phyloP scores from a whole-genome alignment of 2,113 vertebrate species.

The Pavo muticus region DNA sequence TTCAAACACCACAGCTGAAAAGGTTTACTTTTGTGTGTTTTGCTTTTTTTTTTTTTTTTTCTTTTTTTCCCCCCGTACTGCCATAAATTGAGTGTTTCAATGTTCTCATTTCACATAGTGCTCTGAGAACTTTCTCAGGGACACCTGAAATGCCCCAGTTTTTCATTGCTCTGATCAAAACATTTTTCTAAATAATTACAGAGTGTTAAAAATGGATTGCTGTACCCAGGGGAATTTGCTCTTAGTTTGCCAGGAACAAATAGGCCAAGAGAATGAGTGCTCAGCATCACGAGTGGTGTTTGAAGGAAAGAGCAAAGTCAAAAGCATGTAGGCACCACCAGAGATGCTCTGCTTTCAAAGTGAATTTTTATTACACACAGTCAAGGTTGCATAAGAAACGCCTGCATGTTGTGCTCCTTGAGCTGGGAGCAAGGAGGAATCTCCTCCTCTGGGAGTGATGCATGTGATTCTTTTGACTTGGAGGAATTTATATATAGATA shows the following conservation, averaged over 20 bases:
- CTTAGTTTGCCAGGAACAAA: constrained; percentile 71
- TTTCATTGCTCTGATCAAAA: constrained; percentile 57
- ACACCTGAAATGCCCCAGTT: constrained; percentile 63
- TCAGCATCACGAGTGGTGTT: constrained; percentile 63
- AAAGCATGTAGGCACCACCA: constrained; percentile 16
- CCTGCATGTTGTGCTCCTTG: background rate
- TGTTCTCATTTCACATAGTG: background rate
- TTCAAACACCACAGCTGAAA: constrained; percentile 3
- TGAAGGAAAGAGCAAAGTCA: constrained; percentile 73
- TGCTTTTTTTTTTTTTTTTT: background rate
- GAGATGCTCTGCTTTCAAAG: constrained; percentile 18
- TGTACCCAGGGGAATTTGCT: constrained; percentile 57
- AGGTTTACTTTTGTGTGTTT: background rate
- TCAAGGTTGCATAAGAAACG: background rate
- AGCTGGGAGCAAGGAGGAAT: background rate
- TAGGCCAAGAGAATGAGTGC: constrained; percentile 59
- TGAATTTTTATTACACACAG: background rate
- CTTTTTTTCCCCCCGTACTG: background rate
- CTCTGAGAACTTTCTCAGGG: constrained; percentile 44
- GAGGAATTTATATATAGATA: background rate
- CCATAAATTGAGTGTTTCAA: constrained; percentile 1
- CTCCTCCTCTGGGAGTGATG: background rate
- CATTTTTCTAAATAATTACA: constrained; percentile 68
- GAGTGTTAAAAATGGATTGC: constrained; percentile 67
- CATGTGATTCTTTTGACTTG: background rate